Base-by-base conservation (phyloP, 2,888 invertebrate genomes). In the Drosophila neutralis region DNA sequence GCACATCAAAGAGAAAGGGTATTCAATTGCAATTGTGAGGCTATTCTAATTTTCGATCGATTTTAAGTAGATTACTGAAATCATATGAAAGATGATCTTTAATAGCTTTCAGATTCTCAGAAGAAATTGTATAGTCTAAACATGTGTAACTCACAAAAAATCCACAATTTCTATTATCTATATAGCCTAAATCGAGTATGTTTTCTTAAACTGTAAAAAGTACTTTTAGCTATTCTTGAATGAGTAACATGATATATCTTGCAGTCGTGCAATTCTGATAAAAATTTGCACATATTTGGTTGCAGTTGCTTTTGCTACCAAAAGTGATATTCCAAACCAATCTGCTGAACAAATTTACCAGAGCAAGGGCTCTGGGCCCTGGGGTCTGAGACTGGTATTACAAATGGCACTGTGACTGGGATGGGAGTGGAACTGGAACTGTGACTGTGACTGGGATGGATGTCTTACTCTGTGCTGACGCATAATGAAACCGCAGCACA, bases 381-480 rank as follows among this genome's bases (percentile, higher is more conserved):
- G 40, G 11, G 54, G 45, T 33, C 60, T 35, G 38, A 27, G 21
- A 40, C 31, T n/a, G 40, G 42, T 15, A 15, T 8, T 15, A 24
- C 45, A 24, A 45, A 24, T 45, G 45, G 15, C 4, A 45, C 21
- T 24, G 45, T 15, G 45, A 45, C 45, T 24, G 45, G 1, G 45
- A 45, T 8, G 45, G 56, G 42, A 40, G 57, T 31, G 59, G 42
- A n/a, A 49, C 33, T 60, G 27, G 35, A n/a, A 6, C 21, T 36
- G 64, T 36, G 24, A 31, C 5, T 51, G 40, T 40, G 66, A n/a
- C 33, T 67, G 29, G 53, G 27, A 65, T 65, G 45, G 45, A 49
- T 78, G 67, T 78, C 81, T 85, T 88, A 85, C 63, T 5, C 5
- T 5, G 5, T 5, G 87, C 81, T 87, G 87, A 82, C 85, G 87